These are phyloP conservation scores for Cephalopterus ornatus DNA, from an alignment of 2,113 vertebrate species.

Conservation along the genomic window DNA sequence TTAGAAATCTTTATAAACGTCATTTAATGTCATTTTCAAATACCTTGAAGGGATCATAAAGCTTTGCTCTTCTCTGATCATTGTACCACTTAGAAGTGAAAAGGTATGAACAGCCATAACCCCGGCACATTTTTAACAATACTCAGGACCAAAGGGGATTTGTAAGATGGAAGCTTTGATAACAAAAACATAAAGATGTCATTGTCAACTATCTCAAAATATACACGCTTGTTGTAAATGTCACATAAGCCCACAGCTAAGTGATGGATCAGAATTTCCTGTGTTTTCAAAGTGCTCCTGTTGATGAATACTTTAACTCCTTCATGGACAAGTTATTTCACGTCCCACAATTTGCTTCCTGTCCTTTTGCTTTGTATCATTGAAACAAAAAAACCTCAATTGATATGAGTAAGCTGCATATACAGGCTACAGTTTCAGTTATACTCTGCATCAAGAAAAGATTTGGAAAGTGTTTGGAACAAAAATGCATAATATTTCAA, in stretches of 20 bases:
- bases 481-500: not conserved
- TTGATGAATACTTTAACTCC: conserved; percentile 39
- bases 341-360: not conserved
- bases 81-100: conserved; percentile 25
- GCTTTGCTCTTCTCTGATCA: conserved; percentile 59
- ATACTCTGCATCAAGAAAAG: not conserved
- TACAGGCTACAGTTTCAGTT: not conserved
- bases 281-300: not conserved
- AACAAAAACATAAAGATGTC: conserved; percentile 65
- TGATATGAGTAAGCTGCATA: not conserved
- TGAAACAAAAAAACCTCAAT: not conserved
- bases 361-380: not conserved
- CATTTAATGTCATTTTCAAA: conserved; percentile 62
- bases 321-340: not conserved
- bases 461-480: not conserved
- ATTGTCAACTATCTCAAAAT: conserved; percentile 53
- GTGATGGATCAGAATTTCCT: conserved; percentile 33
- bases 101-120: conserved; percentile 33
- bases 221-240: conserved; percentile 51
- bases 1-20: conserved; percentile 48
- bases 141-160: conserved; percentile 27
- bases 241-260: conserved; percentile 41
- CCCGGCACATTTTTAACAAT: conserved; percentile 31
- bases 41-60: conserved; percentile 67
- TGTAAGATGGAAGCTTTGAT: conserved; percentile 49